Evolutionary conservation across 2,113 vertebrate genomes (phyloP).

Genomic region (Bungarus multicinctus): DNA sequence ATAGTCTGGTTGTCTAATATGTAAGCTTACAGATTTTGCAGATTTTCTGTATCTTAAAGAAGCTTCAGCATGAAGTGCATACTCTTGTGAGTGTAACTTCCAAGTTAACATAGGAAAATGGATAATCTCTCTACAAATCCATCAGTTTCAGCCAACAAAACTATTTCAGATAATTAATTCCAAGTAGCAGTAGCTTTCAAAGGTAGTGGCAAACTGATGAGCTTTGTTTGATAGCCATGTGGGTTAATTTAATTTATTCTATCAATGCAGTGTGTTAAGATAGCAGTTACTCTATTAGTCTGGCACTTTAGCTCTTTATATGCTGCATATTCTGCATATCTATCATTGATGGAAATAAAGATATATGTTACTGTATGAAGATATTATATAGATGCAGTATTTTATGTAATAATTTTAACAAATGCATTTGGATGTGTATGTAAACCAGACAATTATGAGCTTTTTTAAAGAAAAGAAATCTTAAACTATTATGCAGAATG

Average conservation of each 20-base stretch:
- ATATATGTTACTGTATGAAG: not conserved
- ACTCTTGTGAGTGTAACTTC: not conserved
- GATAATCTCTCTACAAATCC: not conserved
- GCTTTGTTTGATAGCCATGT: not conserved
- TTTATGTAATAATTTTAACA: not conserved
- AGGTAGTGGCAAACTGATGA: not conserved
- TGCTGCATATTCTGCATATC: not conserved
- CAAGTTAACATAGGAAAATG: not conserved
- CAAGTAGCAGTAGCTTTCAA: not conserved
- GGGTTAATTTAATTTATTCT: not conserved
- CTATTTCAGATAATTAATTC: slow-evolving; percentile 10
- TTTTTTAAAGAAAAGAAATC: not conserved
- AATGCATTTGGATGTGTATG: not conserved
- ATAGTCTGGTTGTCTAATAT: not conserved
- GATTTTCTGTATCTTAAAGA: not conserved
- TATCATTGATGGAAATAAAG: not conserved
- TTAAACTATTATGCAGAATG: not conserved
- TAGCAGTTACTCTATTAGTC: not conserved
- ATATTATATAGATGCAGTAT: not conserved
- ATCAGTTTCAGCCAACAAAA: not conserved
- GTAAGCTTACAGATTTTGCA: not conserved
- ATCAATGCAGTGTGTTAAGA: not conserved
- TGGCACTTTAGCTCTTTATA: slow-evolving; percentile 1
- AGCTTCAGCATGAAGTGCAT: not conserved
- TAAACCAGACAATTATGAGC: not conserved